Evolutionary conservation across 2,113 vertebrate genomes (phyloP).

Genomic region (Tichodroma muraria): DNA sequence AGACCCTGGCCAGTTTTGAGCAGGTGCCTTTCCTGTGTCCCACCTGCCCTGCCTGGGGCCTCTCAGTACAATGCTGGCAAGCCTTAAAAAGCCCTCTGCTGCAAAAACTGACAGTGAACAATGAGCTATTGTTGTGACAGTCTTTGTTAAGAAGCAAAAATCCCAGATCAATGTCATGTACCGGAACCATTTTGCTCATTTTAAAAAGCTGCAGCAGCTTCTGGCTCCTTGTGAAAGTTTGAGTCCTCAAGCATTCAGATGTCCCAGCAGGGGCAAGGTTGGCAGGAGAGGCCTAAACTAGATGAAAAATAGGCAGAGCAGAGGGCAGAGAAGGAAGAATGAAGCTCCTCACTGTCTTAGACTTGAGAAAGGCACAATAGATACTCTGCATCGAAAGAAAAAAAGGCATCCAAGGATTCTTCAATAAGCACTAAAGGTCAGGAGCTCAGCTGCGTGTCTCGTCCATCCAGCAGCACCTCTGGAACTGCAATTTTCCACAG

Average conservation of each 20-base stretch:
- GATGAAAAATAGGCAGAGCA: neutral
- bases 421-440: neutral
- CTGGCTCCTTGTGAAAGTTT: neutral
- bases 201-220: neutral
- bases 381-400: neutral
- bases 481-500: neutral
- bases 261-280: neutral
- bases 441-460: neutral
- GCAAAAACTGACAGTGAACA: neutral
- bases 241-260: accelerated
- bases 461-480: conserved; percentile 13
- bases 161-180: neutral
- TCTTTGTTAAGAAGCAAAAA: neutral
- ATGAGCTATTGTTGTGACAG: conserved; percentile 32
- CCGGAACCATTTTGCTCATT: neutral
- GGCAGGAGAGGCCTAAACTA: neutral
- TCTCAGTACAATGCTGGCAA: conserved; percentile 12
- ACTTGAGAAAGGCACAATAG: neutral
- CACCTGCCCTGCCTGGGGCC: neutral
- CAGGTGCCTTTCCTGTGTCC: conserved; percentile 54
- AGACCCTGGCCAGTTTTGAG: neutral
- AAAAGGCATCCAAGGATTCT: neutral
- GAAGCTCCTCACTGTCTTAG: neutral
- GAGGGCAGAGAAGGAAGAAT: neutral
- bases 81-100: conserved; percentile 6